Evolutionary conservation across 2,888 invertebrate genomes (phyloP).

Genomic region (Andrena hattorfiana): DNA sequence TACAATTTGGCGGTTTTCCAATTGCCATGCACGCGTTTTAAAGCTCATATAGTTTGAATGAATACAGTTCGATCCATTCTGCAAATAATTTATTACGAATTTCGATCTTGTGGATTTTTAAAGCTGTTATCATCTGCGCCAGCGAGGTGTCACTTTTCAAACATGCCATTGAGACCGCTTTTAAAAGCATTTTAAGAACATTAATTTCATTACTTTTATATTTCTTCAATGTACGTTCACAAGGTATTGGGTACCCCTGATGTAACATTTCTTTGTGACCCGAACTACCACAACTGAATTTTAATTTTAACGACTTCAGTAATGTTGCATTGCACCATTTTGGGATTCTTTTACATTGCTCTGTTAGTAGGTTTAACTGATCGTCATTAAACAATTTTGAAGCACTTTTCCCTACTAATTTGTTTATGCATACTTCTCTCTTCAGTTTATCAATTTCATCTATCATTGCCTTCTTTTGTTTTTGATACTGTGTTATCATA

Average conservation of each 20-base stretch:
- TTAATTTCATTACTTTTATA: too few relatives aligned
- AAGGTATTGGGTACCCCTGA: neutral
- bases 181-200: too few relatives aligned
- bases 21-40: constrained; percentile 59
- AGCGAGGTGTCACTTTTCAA: neutral
- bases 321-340: too few relatives aligned
- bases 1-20: constrained; percentile 70
- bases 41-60: constrained; percentile 59
- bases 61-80: constrained; percentile 54
- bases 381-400: too few relatives aligned
- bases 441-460: neutral
- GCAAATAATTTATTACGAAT: constrained; percentile 19
- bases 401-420: too few relatives aligned
- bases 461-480: neutral
- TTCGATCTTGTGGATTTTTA: constrained; percentile 15
- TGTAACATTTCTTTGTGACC: neutral
- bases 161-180: too few relatives aligned
- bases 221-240: neutral
- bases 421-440: neutral
- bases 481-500: neutral
- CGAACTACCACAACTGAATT: too few relatives aligned
- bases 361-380: too few relatives aligned
- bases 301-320: too few relatives aligned
- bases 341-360: too few relatives aligned
- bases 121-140: neutral